Evolutionary conservation across 2,797 vertebrate genomes (phyloP), one percentile per base, ranked within the genome.

Genomic region (Furcifer pardalis): DNA sequence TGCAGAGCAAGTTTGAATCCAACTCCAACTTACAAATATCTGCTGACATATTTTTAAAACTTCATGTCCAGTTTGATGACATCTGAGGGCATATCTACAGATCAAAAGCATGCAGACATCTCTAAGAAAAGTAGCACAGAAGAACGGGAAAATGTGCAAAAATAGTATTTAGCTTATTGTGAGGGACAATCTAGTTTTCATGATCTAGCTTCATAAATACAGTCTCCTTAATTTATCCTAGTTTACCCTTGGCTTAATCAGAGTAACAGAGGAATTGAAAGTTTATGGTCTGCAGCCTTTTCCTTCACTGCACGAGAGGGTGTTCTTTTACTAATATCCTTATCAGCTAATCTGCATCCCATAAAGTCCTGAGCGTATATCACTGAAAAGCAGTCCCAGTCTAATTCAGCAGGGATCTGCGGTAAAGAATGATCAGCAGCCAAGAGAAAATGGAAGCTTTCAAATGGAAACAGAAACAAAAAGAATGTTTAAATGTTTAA

Each of bases 401-500:
- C 9, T 62, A 79, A 84, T 49, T 37, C 83, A 27, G 40, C 60
- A 79, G 63, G 76, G 79, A 87, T 35, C 2, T 75, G 46, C 81
- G 82, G 46, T 83, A 15, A 56, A 56, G 69, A 79, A 30, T 21
- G 19, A 71, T 91, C 81, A 77, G 56, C 35, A 35, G 76, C 65
- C 89, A 83, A 21, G 1, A 79, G 80, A 89, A 93, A 91, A 3
- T 44, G 60, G 2, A 1, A 1, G 0, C 63, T 93, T 91, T 81
- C 78, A 84, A 86, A 88, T 83, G 84, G 92, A 92, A 85, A 87
- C 9, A 1, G 25, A 23, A 56, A 93, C 82, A 87, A 52, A 37
- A 40, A 44, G 56, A 77, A 91, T 30, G 84, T 91, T 91, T 94
- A 81, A 84, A 85, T 86, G 85, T 81, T 77, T 90, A 90, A 92